Evolutionary conservation across 2,888 invertebrate genomes (phyloP), one percentile per base, ranked within the genome.

Genomic region (Phyllotreta cruciferae): DNA sequence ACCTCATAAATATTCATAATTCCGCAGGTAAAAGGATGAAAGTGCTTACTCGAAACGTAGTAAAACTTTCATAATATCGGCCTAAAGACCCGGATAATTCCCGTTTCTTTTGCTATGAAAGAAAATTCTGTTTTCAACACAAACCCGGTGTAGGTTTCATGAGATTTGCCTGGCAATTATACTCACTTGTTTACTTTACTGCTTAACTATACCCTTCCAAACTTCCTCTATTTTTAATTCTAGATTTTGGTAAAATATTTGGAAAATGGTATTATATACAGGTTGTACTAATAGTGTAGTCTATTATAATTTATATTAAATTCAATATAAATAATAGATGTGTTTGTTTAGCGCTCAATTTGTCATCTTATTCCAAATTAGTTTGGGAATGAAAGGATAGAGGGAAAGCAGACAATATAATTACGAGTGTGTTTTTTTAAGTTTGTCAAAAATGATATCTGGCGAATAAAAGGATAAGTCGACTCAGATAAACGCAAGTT

Each of bases 401-500:
- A 47, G 45, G 35, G 45, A 52, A 39, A 56, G 60, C 36, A 53
- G 58, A 57, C 56, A 44, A 49, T 49, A 63, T 68, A 67, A 65
- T 63, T 68, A 65, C 39, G 63, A 60, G 55, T 39, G 39, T 50
- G 67, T 64, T 70, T 67, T 63, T 49, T 64, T 56, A 56, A 56
- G 63, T 70, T 68, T 66, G 64, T 56, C 58, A 69, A 65, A 67
- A 70, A 62, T 72, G 70, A 72, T 70, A 68, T 64, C 64, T 63
- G 58, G 56, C 64, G 70, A 69, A 70, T 73, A 73, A 71, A 72
- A 67, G 67, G 72, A 73, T 73, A 69, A 72, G 62, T 67, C 66
- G 70, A 66, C 62, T 57, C 54, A 66, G 72, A 72, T 73, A 73
- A 74, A 62, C 67, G 66, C 64, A 63, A 68, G 66, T 63, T 70